Evolutionary conservation across 2,113 vertebrate genomes (phyloP).

Genomic region (Psophia crepitans): DNA sequence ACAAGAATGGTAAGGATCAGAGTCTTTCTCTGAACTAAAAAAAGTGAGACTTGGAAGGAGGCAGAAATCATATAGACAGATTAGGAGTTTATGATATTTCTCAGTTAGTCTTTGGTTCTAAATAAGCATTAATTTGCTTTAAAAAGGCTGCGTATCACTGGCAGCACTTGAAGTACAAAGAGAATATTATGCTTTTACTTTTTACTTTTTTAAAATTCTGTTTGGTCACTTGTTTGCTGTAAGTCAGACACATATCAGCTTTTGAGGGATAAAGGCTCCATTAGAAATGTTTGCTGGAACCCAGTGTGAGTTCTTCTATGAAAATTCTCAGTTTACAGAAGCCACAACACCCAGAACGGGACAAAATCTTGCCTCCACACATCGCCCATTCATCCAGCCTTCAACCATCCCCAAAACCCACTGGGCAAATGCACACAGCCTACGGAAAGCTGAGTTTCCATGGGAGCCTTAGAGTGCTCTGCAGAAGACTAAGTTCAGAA

Average conservation of each 20-base stretch:
- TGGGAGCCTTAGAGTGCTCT: background rate
- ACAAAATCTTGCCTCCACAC: background rate
- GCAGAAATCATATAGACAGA: background rate
- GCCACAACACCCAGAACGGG: background rate
- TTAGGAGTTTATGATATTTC: background rate
- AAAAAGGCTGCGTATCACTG: background rate
- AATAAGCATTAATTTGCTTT: background rate
- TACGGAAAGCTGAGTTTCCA: background rate
- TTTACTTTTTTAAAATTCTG: background rate
- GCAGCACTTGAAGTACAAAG: background rate
- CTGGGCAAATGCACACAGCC: fast-evolving
- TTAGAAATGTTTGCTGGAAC: background rate
- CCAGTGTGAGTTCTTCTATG: background rate
- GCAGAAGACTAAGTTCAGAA: background rate
- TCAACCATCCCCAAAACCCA: background rate
- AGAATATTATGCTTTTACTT: background rate
- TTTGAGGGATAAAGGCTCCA: background rate
- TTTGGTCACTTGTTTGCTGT: background rate
- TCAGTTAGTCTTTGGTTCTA: background rate
- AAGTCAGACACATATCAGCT: background rate
- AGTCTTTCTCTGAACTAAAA: background rate
- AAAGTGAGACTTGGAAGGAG: background rate
- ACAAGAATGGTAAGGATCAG: background rate
- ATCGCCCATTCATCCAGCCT: background rate
- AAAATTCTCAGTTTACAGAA: background rate